Evolutionary conservation across 2,888 invertebrate genomes (phyloP).

Genomic region (Resseliella maxima): DNA sequence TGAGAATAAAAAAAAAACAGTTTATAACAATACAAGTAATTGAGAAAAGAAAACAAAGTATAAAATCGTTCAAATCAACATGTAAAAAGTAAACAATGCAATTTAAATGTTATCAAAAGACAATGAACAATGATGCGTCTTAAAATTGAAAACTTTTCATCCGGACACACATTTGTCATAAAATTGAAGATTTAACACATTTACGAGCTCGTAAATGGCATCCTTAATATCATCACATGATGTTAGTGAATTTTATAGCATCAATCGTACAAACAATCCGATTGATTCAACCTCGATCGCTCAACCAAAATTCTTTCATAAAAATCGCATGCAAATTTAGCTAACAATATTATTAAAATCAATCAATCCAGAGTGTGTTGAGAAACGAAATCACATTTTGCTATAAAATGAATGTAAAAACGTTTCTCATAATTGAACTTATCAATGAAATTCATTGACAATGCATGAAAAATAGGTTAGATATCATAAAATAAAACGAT

Average conservation of each 20-base stretch:
- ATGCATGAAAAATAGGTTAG: slow-evolving; percentile 33
- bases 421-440: not conserved
- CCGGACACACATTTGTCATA: not conserved
- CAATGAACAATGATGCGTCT: not conserved
- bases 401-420: too few species aligned
- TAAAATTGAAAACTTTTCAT: not conserved
- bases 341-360: not conserved
- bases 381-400: not conserved
- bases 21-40: not conserved
- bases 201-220: not conserved
- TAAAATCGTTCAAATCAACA: not conserved
- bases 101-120: not conserved
- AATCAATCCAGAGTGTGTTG: slow-evolving; percentile 10
- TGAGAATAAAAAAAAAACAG: too few species aligned
- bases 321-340: not conserved
- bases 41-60: not conserved
- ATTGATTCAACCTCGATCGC: not conserved
- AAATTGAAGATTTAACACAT: not conserved
- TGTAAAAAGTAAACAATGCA: not conserved
- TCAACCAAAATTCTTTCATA: not conserved
- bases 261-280: not conserved
- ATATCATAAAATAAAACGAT: not conserved
- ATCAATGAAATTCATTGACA: not conserved
- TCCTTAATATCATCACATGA: not conserved
- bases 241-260: not conserved